These are phyloP conservation scores for Pterocles orientalis DNA, from an alignment of 2,113 vertebrate species.

Conservation along the genomic window DNA sequence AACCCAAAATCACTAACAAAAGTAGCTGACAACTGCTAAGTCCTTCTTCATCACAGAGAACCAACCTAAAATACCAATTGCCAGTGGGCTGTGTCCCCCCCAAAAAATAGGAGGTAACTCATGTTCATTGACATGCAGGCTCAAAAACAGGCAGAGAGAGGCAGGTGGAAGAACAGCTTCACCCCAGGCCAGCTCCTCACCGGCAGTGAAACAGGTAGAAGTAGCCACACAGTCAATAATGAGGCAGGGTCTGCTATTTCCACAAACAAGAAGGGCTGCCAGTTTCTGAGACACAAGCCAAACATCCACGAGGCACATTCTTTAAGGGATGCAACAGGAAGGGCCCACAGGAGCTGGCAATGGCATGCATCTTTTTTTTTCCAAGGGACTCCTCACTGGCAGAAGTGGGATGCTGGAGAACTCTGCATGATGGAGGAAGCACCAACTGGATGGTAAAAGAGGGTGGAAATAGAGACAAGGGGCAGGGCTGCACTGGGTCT, in stretches of 20 bases:
- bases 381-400: not conserved
- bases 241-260: conserved; percentile 59
- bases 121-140: not conserved
- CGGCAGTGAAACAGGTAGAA: not conserved
- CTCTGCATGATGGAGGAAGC: accelerated
- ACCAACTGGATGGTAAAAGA: not conserved
- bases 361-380: not conserved
- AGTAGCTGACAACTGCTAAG: conserved; percentile 14
- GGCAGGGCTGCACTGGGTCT: not conserved
- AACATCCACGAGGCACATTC: conserved; percentile 29
- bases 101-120: conserved; percentile 2
- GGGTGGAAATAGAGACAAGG: not conserved
- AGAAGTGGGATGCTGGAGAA: not conserved
- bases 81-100: not conserved
- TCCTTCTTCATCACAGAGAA: not conserved
- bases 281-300: conserved; percentile 59
- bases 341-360: not conserved
- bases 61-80: not conserved
- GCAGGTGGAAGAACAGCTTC: conserved; percentile 44
- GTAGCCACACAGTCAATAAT: conserved; percentile 42
- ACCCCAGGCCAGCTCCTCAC: conserved; percentile 36
- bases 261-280: conserved; percentile 57
- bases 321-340: conserved; percentile 8
- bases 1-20: conserved; percentile 34
- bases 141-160: not conserved